phyloP scores from a whole-genome alignment of 2,797 vertebrate species.

The Sarcoramphus papa region DNA sequence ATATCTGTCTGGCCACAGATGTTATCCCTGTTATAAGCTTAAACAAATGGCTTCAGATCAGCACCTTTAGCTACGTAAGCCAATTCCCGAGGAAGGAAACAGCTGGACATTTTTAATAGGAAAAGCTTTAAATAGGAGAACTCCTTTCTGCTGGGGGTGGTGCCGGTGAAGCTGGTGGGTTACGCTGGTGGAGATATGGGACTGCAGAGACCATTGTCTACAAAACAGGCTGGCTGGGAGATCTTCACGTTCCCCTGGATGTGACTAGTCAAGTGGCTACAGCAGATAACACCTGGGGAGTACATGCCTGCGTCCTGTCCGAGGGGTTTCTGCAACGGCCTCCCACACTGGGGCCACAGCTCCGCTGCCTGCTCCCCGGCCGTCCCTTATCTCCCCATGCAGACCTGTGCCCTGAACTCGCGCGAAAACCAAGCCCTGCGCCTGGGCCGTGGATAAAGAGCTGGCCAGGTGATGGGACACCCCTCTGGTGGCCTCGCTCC shows the following conservation, averaged over 20 bases:
- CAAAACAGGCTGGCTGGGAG: background rate
- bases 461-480: conserved; percentile 1
- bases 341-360: background rate
- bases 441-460: background rate
- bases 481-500: background rate
- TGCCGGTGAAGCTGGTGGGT: background rate
- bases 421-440: background rate
- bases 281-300: background rate
- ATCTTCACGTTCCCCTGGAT: background rate
- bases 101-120: background rate
- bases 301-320: background rate
- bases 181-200: background rate
- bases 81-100: background rate
- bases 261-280: background rate
- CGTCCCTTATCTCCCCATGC: background rate
- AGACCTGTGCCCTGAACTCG: background rate
- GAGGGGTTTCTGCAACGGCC: background rate
- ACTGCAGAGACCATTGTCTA: background rate
- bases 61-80: background rate
- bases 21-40: background rate
- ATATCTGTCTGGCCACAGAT: background rate
- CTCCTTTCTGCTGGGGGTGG: background rate
- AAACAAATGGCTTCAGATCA: background rate
- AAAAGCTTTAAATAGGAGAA: background rate
- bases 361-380: fast-evolving